phyloP scores from a whole-genome alignment of 2,888 invertebrate species.

The Trissolcus japonicus region DNA sequence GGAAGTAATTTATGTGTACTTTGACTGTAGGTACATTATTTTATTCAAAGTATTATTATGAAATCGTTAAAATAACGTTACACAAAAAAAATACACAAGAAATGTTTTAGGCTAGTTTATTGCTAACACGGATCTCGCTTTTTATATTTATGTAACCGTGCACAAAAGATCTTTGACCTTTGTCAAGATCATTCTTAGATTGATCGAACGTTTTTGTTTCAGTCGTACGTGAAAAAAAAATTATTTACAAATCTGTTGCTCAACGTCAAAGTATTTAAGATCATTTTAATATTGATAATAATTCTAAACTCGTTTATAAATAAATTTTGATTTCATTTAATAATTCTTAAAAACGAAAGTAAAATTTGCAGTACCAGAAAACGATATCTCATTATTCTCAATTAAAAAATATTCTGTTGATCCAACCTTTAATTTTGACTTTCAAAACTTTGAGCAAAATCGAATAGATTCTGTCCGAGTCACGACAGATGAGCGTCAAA shows the following conservation, averaged over 20 bases:
- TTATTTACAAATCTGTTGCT: too few relatives aligned
- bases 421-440: constrained; percentile 30
- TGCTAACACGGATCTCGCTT: background rate
- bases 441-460: constrained; percentile 29
- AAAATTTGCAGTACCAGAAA: too few relatives aligned
- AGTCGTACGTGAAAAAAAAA: background rate
- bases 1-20: constrained; percentile 33
- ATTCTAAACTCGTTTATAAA: background rate
- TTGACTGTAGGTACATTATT: constrained; percentile 31
- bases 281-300: background rate
- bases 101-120: background rate
- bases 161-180: background rate
- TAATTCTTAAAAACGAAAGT: too few relatives aligned
- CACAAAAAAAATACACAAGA: constrained; percentile 25
- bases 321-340: background rate
- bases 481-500: constrained; percentile 18
- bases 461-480: constrained; percentile 26
- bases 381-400: too few relatives aligned
- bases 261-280: background rate
- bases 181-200: background rate
- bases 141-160: background rate
- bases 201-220: background rate
- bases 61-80: constrained; percentile 36
- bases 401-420: constrained; percentile 11
- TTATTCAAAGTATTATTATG: constrained; percentile 31